Percentiles rank a stretch among this genome's conserved stretches.
These are phyloP conservation scores for Scatophagus argus DNA, from an alignment of 2,113 vertebrate genomes.

Conservation along the genomic window DNA sequence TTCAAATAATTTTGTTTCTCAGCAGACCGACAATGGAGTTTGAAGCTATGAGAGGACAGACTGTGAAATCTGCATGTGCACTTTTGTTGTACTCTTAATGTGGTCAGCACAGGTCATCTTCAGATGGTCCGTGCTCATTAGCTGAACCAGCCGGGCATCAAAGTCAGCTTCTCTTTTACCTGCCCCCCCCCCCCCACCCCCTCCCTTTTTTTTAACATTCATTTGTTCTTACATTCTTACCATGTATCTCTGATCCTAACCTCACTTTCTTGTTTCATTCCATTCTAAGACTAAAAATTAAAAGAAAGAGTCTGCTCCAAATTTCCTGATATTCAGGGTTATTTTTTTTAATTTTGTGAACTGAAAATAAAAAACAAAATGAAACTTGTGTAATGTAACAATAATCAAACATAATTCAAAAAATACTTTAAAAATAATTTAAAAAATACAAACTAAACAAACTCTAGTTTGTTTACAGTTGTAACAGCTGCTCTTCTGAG, in stretches of 20 bases:
- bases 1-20: background rate
- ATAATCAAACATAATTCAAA: background rate
- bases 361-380: background rate
- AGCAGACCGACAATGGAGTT: background rate
- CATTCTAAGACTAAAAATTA: background rate
- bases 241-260: background rate
- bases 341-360: background rate
- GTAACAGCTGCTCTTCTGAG: too few relatives aligned
- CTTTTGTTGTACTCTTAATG: background rate
- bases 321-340: background rate
- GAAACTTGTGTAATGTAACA: too few relatives aligned
- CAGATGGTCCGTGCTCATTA: conserved; percentile 36
- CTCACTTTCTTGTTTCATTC: background rate
- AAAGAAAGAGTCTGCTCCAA: background rate
- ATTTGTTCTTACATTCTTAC: background rate
- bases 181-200: too few relatives aligned
- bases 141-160: conserved; percentile 39
- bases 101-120: conserved; percentile 35
- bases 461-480: too few relatives aligned
- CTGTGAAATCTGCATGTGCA: background rate
- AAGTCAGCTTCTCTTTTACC: conserved; percentile 24
- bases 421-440: too few relatives aligned
- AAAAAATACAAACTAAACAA: too few relatives aligned
- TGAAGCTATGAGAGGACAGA: background rate
- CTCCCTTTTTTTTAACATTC: background rate